Base-by-base conservation (phyloP, 2,113 vertebrate species). In the Cyprinodon brontotheroides region DNA sequence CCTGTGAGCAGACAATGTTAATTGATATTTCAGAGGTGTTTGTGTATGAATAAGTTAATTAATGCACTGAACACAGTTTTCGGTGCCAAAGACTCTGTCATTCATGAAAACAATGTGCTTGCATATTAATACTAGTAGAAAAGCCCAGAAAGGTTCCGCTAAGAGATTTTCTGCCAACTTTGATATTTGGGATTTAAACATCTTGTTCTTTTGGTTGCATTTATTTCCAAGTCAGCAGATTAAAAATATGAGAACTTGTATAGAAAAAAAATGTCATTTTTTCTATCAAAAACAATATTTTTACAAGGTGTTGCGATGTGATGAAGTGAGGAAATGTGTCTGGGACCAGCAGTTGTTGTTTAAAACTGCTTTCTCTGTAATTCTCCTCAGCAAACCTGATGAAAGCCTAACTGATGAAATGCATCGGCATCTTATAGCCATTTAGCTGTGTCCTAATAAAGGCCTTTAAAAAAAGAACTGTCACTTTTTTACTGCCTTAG, bases 1-100 rank as follows among this genome's bases (percentile, higher is more conserved):
- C 89, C 92, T 84, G 70, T 74, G 83, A 90, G 91, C 77, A 86
- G 50, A 36, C 9, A n/a, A 59, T 22, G 75, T 73, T 88, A 83
- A 86, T 84, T 77, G 80, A 83, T 78, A 80, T 88, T 87, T 90
- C 57, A 80, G 80, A 89, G 72, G 61, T 77, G 64, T 72, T 79
- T 77, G 80, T 76, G 83, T 75, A 79, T 89, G 78, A 91, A 85
- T 90, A 88, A 92, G 89, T 82, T 82, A 78, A 90, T 86, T 74
- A 83, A 43, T 63, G 67, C 20, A 17, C 62, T 77, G 17, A 57
- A 57, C 1, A 53, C 5, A 3, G 17, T 53, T n/a, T 20, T 53
- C 15, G n/a, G 50, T 57, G 50, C 50, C 17, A 50, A 13, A 50
- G 14, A 50, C 2, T 50, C 14, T 4, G 48, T 14, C 4, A 17